Evolutionary conservation across 2,888 invertebrate genomes (phyloP), one percentile per base, ranked within the genome.

Genomic region (Perithous albicinctus): DNA sequence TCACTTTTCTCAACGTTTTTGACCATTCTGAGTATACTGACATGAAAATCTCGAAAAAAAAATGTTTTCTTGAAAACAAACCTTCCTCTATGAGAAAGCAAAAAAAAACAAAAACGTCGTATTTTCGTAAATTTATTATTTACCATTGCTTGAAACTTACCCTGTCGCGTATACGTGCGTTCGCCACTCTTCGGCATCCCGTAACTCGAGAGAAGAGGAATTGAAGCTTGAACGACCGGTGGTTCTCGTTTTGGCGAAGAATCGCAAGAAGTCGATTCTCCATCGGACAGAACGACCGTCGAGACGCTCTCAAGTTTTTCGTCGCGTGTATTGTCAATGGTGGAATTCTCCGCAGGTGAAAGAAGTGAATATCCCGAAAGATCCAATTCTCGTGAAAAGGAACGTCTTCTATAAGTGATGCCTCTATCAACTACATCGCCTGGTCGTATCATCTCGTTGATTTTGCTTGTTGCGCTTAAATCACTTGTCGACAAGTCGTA

Each of bases 291-390:
- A 48, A 66, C 32, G 66, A 51, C 54, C 38, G 35, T 59, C 41
- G 70, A 74, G 12, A 23, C 29, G 41, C 48, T 64, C 10, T 48
- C 66, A n/a, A 41, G 4, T 32, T 48, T 75, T 1, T n/a, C 26
- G 2, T 66, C 63, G 18, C 29, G 61, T 18, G 38, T 20, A 1
- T 23, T 61, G 6, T 56, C 15, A 2, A 8, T 8, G 3, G 10
- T 63, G 10, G 66, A 29, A 15, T 77, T 26, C 5, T 70, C 64
- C 43, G 38, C 2, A 4, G 48, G 20, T 8, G 74, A 75, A 5
- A 79, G 20, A 48, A 82, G 70, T 29, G 82, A 69, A 46, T 46
- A 82, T 8, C 38, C 51, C 8, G 75, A 72, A 56, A 82, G 76
- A 7, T 72, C 18, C 1, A 59, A 61, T 26, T 82, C 76, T 2